Percentiles rank a stretch among this genome's conserved stretches.
Evolutionary conservation across 2,888 invertebrate species (phyloP).

Genomic region (Zygothrica quintamaculata): DNA sequence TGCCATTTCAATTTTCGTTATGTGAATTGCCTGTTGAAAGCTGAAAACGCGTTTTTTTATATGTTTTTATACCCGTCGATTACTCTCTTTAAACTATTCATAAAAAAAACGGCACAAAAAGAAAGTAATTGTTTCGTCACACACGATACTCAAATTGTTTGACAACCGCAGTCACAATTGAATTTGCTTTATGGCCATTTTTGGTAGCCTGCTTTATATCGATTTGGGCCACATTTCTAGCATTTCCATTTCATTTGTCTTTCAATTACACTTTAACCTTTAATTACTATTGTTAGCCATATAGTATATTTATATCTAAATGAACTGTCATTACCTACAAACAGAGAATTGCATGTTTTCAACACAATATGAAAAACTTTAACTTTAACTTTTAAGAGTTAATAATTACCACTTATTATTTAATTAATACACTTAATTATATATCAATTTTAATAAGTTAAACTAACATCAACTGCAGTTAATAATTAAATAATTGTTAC

Average conservation of each 20-base stretch:
- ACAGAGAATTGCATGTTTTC: too few relatives aligned
- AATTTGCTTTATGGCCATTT: slow-evolving; percentile 66
- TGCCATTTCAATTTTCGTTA: slow-evolving; percentile 80
- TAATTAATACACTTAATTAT: too few relatives aligned
- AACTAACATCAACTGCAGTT: too few relatives aligned
- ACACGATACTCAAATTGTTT: slow-evolving; percentile 62
- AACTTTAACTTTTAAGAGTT: too few relatives aligned
- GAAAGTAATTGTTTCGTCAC: slow-evolving; percentile 31
- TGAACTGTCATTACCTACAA: too few relatives aligned
- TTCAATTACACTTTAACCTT: background rate
- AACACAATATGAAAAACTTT: too few relatives aligned
- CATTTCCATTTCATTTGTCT: background rate
- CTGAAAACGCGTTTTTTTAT: slow-evolving; percentile 30
- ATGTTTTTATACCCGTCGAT: slow-evolving; percentile 22
- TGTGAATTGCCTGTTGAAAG: slow-evolving; percentile 56
- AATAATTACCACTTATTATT: too few relatives aligned
- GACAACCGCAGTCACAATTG: slow-evolving; percentile 75
- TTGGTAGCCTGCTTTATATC: slow-evolving; percentile 47
- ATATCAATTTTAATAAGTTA: too few relatives aligned
- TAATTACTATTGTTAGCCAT: background rate
- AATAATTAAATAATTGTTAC: too few relatives aligned
- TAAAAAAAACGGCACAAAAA: slow-evolving; percentile 54
- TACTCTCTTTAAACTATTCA: slow-evolving; percentile 53
- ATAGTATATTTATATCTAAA: too few relatives aligned
- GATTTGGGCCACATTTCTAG: slow-evolving; percentile 18